Conservation (phyloP, 2,888 invertebrate species). For the Parascotia fuliginaria region DNA sequence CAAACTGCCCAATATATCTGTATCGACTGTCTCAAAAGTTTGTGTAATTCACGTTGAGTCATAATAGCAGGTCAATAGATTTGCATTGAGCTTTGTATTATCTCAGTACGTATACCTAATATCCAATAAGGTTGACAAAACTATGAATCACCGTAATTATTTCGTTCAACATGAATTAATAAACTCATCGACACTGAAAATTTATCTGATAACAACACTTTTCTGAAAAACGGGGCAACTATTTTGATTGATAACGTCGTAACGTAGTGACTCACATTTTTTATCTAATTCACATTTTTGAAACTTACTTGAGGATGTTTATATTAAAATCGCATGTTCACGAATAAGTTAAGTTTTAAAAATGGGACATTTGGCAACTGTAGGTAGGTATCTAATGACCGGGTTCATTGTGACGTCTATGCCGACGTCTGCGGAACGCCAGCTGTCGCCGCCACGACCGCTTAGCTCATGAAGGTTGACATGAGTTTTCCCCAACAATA, state of each 20-base stretch:
- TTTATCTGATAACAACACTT: background rate
- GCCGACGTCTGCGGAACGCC: conserved; percentile 58
- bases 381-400: conserved; percentile 59
- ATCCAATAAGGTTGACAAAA: background rate
- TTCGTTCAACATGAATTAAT: background rate
- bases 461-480: conserved; percentile 60
- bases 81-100: too few species aligned
- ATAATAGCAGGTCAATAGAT: background rate
- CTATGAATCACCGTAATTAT: background rate
- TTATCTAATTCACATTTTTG: too few species aligned
- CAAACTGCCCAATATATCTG: too few species aligned
- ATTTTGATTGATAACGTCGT: background rate
- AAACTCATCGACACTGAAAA: background rate
- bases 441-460: conserved; percentile 31
- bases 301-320: too few species aligned
- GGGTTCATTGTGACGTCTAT: conserved; percentile 72
- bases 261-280: background rate
- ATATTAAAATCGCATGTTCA: too few species aligned
- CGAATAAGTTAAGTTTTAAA: conserved; percentile 27
- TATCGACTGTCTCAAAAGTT: too few species aligned
- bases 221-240: background rate
- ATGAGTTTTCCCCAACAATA: conserved; percentile 51
- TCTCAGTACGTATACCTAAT: background rate
- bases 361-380: conserved; percentile 35
- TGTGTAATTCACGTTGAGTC: background rate